Conservation (phyloP, 2,888 invertebrate genomes). For the Dromius quadrimaculatus region DNA sequence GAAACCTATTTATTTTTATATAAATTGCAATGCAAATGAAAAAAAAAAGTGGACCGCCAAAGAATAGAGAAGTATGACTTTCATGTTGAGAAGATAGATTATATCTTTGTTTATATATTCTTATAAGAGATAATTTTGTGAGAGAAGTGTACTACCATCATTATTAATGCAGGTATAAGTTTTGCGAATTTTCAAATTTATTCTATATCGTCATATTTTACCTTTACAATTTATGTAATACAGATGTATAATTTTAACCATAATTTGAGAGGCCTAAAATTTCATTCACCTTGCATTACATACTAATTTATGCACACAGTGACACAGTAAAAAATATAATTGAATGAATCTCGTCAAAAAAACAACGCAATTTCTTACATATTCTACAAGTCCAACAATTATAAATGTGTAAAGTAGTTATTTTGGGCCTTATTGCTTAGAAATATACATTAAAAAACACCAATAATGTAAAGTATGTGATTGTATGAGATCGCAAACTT, state of each 20-base stretch:
- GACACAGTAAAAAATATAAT: not conserved
- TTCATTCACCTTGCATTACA: slow-evolving; percentile 5
- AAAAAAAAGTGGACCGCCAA: slow-evolving; percentile 13
- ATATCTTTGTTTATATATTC: slow-evolving; percentile 3
- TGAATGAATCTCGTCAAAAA: not conserved
- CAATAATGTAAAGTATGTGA: not conserved
- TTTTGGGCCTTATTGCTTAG: slow-evolving; percentile 26
- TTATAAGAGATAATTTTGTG: not conserved
- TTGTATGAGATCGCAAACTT: slow-evolving; percentile 7
- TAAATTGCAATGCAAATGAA: slow-evolving; percentile 26
- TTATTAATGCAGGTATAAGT: not conserved
- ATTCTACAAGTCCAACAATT: not conserved
- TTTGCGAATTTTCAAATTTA: not conserved
- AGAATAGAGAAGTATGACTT: slow-evolving; percentile 11
- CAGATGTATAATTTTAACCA: slow-evolving; percentile 16
- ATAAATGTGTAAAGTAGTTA: slow-evolving; percentile 14
- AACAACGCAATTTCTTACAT: slow-evolving; percentile 12
- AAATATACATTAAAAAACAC: slow-evolving; percentile 19
- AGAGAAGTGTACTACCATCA: not conserved
- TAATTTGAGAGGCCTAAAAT: slow-evolving; percentile 17
- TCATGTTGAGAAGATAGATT: not conserved
- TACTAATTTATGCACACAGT: not conserved
- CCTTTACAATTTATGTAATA: slow-evolving; percentile 14
- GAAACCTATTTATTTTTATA: not conserved
- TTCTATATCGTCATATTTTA: slow-evolving; percentile 10